A percentile compares a stretch with the other conserved stretches of the same genome.
These are phyloP conservation scores for Drosophila gunungcola DNA, from an alignment of 1,140 invertebrate species.

Conservation along the genomic window DNA sequence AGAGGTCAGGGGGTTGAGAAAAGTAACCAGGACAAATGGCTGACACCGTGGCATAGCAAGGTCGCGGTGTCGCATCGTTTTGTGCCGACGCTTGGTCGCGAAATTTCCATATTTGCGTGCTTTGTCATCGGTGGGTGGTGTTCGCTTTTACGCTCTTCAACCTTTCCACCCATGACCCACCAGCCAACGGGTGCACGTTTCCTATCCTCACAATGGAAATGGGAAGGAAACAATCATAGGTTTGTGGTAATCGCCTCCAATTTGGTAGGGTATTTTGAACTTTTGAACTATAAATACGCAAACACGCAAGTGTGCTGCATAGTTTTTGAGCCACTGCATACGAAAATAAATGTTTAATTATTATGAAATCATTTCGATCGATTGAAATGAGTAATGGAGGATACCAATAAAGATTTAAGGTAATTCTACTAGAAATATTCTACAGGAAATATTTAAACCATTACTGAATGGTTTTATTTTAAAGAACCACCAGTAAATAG, in stretches of 20 bases:
- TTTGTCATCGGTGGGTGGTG: conserved; percentile 6
- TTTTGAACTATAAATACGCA: conserved; percentile 40
- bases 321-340: conserved; percentile 9
- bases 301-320: conserved; percentile 9
- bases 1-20: conserved; percentile 11
- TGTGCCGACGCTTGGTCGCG: conserved; percentile 26
- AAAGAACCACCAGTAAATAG: neutral
- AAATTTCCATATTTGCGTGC: conserved; percentile 49
- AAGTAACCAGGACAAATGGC: conserved; percentile 53
- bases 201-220: conserved; percentile 12
- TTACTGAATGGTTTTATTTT: neutral
- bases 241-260: conserved; percentile 22
- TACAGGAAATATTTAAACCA: no score
- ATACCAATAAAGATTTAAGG: conserved; percentile 7
- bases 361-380: neutral
- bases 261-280: conserved; percentile 34
- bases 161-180: neutral
- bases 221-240: conserved; percentile 36
- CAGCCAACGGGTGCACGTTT: conserved; percentile 2
- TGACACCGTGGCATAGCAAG: conserved; percentile 44
- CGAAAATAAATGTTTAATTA: conserved; percentile 15
- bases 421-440: no score
- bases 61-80: conserved; percentile 39
- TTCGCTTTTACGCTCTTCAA: neutral
- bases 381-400: neutral